Conservation (phyloP, 2,888 invertebrate genomes). For the Brenthis daphne region DNA sequence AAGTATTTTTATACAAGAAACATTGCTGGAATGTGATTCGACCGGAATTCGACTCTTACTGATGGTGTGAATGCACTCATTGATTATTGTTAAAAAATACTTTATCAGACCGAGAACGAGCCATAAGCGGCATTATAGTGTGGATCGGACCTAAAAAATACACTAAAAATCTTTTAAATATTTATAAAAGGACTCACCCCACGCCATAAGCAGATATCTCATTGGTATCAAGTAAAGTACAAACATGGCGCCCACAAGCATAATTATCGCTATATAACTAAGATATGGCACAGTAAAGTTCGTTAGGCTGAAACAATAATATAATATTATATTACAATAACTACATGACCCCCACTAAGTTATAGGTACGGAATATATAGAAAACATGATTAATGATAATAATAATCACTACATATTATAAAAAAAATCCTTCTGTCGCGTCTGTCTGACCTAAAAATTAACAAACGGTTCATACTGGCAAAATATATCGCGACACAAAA, state of each 20-base stretch:
- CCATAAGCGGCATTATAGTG: no score
- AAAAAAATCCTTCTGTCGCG: not conserved
- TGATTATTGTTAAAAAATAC: no score
- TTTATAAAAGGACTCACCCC: constrained; percentile 85
- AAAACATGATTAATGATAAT: no score
- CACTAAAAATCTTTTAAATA: not conserved
- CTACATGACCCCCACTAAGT: not conserved
- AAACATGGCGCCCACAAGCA: constrained; percentile 87
- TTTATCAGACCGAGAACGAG: no score
- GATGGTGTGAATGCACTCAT: no score
- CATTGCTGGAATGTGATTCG: no score
- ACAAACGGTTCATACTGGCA: no score
- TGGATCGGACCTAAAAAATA: no score
- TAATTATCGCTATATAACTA: constrained; percentile 93
- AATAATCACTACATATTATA: no score
- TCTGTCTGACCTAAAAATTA: not conserved
- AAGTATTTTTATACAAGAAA: no score
- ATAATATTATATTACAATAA: constrained; percentile 15
- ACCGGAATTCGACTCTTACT: no score
- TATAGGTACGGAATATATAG: not conserved
- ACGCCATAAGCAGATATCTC: constrained; percentile 93
- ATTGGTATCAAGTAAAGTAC: constrained; percentile 95
- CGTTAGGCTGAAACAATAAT: constrained; percentile 87
- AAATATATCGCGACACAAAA: no score
- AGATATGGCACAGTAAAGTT: constrained; percentile 98